These are phyloP conservation scores for Hormaphis cornu DNA, from an alignment of 1,140 invertebrate species.

Conservation along the genomic window DNA sequence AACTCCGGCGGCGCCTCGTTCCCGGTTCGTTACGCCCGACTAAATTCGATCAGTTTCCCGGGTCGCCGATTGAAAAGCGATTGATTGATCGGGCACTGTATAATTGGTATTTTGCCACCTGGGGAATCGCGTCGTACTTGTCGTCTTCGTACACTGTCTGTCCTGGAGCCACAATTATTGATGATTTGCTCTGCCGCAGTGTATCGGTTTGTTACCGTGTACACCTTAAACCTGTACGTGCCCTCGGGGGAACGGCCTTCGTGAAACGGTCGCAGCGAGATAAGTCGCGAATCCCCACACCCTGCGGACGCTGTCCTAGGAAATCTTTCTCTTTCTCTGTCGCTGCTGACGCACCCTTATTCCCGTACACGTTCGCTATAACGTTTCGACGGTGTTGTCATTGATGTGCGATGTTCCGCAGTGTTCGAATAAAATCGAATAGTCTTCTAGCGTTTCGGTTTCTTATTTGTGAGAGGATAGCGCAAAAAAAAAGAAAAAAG, in stretches of 20 bases:
- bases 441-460: not conserved
- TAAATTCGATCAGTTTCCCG: constrained; percentile 30
- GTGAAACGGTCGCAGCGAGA: no score
- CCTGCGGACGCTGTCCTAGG: not conserved
- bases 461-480: no score
- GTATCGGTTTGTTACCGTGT: no score
- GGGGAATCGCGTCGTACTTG: constrained; percentile 7
- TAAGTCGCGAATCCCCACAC: constrained; percentile 2
- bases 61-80: constrained; percentile 28
- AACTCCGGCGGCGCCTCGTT: not conserved
- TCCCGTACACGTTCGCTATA: no score
- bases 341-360: not conserved
- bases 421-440: not conserved
- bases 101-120: constrained; percentile 31
- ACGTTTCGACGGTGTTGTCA: not conserved
- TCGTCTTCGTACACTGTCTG: not conserved
- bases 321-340: not conserved
- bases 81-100: constrained; percentile 28
- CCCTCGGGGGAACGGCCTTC: not conserved
- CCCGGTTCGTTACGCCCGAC: constrained; percentile 27
- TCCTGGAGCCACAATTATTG: constrained; percentile 28
- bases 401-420: no score
- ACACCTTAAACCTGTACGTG: not conserved
- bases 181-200: no score
- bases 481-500: no score